Conservation (phyloP, 2,797 vertebrate genomes). For the Macropus fuliginosus region DNA sequence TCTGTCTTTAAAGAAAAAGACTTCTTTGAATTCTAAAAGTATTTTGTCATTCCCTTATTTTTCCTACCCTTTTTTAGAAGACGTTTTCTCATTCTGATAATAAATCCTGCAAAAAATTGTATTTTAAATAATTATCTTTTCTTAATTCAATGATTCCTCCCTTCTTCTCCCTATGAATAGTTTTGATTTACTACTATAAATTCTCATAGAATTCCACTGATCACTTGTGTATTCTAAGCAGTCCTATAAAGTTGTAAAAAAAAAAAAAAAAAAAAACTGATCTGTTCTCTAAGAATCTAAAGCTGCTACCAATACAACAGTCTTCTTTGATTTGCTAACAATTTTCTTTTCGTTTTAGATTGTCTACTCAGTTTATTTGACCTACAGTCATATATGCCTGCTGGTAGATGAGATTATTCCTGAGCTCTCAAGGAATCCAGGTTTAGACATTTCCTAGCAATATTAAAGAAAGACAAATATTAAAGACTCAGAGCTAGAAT, state of each 20-base stretch:
- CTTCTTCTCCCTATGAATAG: not conserved
- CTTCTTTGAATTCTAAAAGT: no score
- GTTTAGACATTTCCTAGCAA: not conserved
- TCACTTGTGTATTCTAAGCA: not conserved
- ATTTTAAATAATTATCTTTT: not conserved
- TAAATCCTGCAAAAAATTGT: not conserved
- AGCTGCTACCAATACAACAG: not conserved
- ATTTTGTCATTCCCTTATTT: no score
- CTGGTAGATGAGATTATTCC: not conserved
- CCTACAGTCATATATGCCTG: not conserved
- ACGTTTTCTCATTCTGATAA: not conserved
- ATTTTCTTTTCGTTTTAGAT: not conserved
- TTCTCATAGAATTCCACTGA: not conserved
- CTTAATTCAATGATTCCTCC: not conserved
- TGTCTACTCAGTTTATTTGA: not conserved
- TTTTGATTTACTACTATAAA: not conserved
- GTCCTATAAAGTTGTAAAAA: not conserved
- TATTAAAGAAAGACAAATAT: not conserved
- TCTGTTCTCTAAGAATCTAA: not conserved
- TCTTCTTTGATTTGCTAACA: not conserved
- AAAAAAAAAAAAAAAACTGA: not conserved
- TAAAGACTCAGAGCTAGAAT: not conserved
- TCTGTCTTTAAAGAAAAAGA: no score
- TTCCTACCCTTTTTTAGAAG: no score
- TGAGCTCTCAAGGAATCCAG: not conserved